Percentiles rank a stretch among this genome's conserved stretches.
Evolutionary conservation across 2,113 vertebrate species (phyloP).

Genomic region (Macroglossus sobrinus): DNA sequence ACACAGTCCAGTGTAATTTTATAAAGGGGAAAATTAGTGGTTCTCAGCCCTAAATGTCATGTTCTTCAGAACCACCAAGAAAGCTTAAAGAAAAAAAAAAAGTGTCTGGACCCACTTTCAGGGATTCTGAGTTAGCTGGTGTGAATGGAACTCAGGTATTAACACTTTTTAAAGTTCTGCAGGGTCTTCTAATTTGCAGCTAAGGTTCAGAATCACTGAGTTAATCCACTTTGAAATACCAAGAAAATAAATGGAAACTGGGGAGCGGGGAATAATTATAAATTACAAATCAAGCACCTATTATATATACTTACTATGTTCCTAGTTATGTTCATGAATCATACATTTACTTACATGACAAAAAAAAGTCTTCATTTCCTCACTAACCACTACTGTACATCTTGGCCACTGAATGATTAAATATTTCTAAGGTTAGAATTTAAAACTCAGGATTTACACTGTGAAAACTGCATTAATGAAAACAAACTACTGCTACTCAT

Average conservation of each 20-base stretch:
- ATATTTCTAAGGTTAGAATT: slow-evolving; percentile 15
- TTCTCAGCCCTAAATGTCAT: not conserved
- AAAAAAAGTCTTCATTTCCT: not conserved
- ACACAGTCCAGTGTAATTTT: not conserved
- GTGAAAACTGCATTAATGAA: slow-evolving; percentile 41
- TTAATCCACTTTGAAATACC: not conserved
- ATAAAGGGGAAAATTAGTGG: not conserved
- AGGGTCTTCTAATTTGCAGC: not conserved
- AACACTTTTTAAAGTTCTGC: not conserved
- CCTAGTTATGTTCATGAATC: slow-evolving; percentile 8
- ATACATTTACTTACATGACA: not conserved
- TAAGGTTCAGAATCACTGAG: not conserved
- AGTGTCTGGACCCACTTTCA: not conserved
- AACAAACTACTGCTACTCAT: slow-evolving; percentile 71
- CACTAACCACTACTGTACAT: not conserved
- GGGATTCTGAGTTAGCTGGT: not conserved
- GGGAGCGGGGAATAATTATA: not conserved
- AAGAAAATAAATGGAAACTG: not conserved
- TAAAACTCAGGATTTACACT: slow-evolving; percentile 40
- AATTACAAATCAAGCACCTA: slow-evolving; percentile 44
- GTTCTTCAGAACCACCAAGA: not conserved
- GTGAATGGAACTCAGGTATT: not conserved
- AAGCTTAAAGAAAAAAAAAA: not conserved
- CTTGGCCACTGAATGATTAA: not conserved
- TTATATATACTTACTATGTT: not conserved